Evolutionary conservation across 2,797 vertebrate genomes (phyloP).

Genomic region (Distichodus sexfasciatus): DNA sequence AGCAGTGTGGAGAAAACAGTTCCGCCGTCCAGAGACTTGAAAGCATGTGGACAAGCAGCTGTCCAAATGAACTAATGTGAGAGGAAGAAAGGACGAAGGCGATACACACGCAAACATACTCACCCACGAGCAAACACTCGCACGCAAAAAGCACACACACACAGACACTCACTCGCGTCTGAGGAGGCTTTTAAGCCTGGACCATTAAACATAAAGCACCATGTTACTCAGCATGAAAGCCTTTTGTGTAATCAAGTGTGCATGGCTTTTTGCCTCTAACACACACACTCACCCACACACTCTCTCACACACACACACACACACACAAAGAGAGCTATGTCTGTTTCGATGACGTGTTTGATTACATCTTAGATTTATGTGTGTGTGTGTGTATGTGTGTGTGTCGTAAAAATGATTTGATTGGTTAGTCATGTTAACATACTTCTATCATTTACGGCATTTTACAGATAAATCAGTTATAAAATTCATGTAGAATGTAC

Average conservation of each 20-base stretch:
- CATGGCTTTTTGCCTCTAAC: conserved; percentile 8
- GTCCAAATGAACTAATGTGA: conserved; percentile 25
- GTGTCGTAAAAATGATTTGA: no score
- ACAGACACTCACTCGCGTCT: conserved; percentile 14
- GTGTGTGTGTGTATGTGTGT: no score
- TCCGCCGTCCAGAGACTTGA: conserved; percentile 2
- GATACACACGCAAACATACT: conserved; percentile 20
- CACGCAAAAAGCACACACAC: background rate
- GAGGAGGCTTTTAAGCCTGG: conserved; percentile 10
- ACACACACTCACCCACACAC: no score
- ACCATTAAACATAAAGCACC: conserved; percentile 4
- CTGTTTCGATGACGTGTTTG: conserved; percentile 6
- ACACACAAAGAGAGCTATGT: background rate
- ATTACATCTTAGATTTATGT: no score
- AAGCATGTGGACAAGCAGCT: conserved; percentile 32
- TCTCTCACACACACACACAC: background rate
- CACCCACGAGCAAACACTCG: conserved; percentile 8
- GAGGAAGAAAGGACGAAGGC: background rate
- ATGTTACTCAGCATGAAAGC: conserved; percentile 17
- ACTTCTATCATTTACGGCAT: no score
- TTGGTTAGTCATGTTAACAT: no score
- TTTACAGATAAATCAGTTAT: no score
- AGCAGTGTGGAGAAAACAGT: background rate
- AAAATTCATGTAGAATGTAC: no score
- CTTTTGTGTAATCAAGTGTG: conserved; percentile 50